Evolutionary conservation across 2,888 invertebrate species (phyloP), one percentile per base, ranked within the genome.

Genomic region (Danaus chrysippus): DNA sequence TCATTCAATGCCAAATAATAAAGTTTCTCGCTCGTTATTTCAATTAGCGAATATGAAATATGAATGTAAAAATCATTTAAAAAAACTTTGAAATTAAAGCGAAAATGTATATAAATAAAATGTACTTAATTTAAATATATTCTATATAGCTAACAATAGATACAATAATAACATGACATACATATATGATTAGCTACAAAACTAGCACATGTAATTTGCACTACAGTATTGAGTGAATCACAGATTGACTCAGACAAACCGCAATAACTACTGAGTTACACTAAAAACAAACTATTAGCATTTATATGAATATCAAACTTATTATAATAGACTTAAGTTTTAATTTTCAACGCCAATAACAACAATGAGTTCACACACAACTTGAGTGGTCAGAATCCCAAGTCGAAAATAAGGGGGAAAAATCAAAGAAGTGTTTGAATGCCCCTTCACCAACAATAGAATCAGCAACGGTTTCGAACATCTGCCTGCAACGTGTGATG

Each of bases 401-500:
- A 68, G 62, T 67, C 67, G 73, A 67, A 69, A 78, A 68, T 73
- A 76, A 86, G 86, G 87, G 88, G 86, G 79, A 75, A 68, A 82
- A 87, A 87, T 88, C 87, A 83, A 82, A 74, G 79, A 72, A 75
- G 74, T 75, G 74, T 62, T 64, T 63, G 64, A 77, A 76, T 76
- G 75, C 82, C 82, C 82, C 82, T 84, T 78, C 82, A 79, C 72
- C 78, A 74, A 90, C 86, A 89, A 90, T 84, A 77, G 87, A 78
- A 71, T 79, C 78, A 80, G 83, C 89, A 91, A 91, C 90, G 90
- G 91, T 84, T 88, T 86, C 82, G 74, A 84, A 86, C 90, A 91
- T 90, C 90, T 91, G 91, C 89, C 75, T 67, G 72, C 65, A 62
- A 61, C 60, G 65, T 64, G 62, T 65, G 64, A 58, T 65, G 58